Percentiles rank a stretch among this genome's conserved stretches.
phyloP scores from a whole-genome alignment of 1,140 invertebrate species.

The Pogonomyrmex barbatus region DNA sequence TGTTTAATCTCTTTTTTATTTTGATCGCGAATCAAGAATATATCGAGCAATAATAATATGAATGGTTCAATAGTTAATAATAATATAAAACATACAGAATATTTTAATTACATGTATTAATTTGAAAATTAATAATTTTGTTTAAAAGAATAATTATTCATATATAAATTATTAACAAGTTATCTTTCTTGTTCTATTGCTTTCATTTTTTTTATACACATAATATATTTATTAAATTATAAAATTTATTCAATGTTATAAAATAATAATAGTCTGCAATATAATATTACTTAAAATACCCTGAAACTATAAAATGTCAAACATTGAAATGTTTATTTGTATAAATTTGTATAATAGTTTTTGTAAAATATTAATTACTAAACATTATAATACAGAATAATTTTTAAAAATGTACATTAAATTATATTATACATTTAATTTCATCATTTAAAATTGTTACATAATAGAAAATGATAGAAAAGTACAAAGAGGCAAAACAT shows the following conservation, averaged over 20 bases:
- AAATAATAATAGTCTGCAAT: no score
- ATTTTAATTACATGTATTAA: background rate
- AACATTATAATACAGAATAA: background rate
- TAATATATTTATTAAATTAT: no score
- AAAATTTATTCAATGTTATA: no score
- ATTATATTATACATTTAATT: background rate
- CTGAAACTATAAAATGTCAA: background rate
- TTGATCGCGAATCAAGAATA: constrained; percentile 3
- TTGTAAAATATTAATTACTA: background rate
- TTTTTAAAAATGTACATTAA: background rate
- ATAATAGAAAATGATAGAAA: background rate
- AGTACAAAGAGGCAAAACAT: background rate
- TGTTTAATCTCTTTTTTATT: constrained; percentile 72
- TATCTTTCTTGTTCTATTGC: background rate
- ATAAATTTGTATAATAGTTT: background rate
- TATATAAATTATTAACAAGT: background rate
- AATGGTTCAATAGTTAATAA: background rate
- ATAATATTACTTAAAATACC: no score
- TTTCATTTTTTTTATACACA: background rate
- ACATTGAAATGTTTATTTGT: background rate
- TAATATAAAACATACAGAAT: background rate
- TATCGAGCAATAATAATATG: background rate
- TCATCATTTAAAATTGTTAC: background rate
- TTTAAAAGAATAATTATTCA: background rate
- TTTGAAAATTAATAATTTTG: background rate